Evolutionary conservation across 1,140 invertebrate genomes (phyloP).

Genomic region (Cydia amplana): DNA sequence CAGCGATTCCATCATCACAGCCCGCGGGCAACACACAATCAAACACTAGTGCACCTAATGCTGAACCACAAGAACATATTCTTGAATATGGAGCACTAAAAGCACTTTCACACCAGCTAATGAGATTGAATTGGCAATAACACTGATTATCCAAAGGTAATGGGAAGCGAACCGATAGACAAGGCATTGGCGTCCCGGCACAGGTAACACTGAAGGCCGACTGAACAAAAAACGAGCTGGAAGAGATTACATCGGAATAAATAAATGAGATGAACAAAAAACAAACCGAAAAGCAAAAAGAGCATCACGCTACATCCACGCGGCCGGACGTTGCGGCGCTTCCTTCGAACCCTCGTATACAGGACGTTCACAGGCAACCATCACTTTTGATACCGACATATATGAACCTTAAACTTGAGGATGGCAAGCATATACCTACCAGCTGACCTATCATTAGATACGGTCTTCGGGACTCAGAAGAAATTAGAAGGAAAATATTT

Average conservation of each 20-base stretch:
- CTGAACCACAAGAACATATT: slow-evolving; percentile 38
- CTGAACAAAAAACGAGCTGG: slow-evolving; percentile 79
- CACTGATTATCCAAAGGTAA: slow-evolving; percentile 37
- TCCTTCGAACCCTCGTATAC: slow-evolving; percentile 68
- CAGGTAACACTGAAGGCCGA: slow-evolving; percentile 79
- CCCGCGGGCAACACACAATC: slow-evolving; percentile 39
- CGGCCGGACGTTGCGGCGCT: slow-evolving; percentile 78
- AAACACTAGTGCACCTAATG: slow-evolving; percentile 40
- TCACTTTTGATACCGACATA: slow-evolving; percentile 43
- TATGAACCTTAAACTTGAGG: slow-evolving; percentile 34
- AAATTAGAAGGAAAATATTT: not conserved
- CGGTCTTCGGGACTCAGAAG: slow-evolving; percentile 18
- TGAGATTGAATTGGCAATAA: slow-evolving; percentile 46
- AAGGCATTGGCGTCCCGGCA: slow-evolving; percentile 68
- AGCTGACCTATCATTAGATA: slow-evolving; percentile 45
- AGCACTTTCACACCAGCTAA: slow-evolving; percentile 30
- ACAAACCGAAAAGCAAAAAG: slow-evolving; percentile 76
- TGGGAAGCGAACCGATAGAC: slow-evolving; percentile 42
- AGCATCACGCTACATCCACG: slow-evolving; percentile 77
- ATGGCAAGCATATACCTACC: slow-evolving; percentile 33
- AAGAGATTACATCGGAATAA: slow-evolving; percentile 81
- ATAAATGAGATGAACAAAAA: slow-evolving; percentile 80
- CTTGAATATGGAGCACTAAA: slow-evolving; percentile 13
- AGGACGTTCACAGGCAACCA: slow-evolving; percentile 50
- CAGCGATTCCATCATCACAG: slow-evolving; percentile 75